phyloP scores from a whole-genome alignment of 2,888 invertebrate genomes.

The Alcis repandata region DNA sequence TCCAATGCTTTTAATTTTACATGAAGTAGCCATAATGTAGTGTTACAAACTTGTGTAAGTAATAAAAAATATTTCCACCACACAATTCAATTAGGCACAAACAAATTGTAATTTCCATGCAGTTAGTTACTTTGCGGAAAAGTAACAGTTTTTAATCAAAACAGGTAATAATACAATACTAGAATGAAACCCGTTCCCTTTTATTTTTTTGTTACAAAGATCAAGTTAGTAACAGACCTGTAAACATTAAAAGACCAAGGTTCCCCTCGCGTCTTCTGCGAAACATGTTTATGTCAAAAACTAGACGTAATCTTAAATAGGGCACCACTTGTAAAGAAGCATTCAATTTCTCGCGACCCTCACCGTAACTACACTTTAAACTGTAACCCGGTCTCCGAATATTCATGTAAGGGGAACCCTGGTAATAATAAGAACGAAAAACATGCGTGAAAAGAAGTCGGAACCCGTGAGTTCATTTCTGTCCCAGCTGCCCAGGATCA shows the following conservation, averaged over 20 bases:
- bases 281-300: slow-evolving; percentile 81
- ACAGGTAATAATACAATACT: not conserved
- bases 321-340: slow-evolving; percentile 72
- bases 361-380: slow-evolving; percentile 35
- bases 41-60: not conserved
- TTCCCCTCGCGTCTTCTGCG: slow-evolving; percentile 55
- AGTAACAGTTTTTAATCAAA: not conserved
- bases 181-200: not conserved
- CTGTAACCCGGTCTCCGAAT: slow-evolving; percentile 70
- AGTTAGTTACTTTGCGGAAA: not conserved
- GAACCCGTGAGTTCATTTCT: slow-evolving; percentile 76
- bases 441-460: slow-evolving; percentile 75
- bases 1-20: not conserved
- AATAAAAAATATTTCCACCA: not conserved
- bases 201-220: slow-evolving; percentile 38
- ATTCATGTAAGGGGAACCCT: slow-evolving; percentile 75
- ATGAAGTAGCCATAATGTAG: not conserved
- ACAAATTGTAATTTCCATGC: not conserved
- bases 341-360: slow-evolving; percentile 67
- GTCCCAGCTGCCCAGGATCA: slow-evolving; percentile 64
- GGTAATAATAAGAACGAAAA: slow-evolving; percentile 79
- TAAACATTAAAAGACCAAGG: slow-evolving; percentile 58
- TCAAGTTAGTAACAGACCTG: slow-evolving; percentile 57
- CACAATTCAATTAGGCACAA: not conserved
- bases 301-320: slow-evolving; percentile 77